phyloP scores from a whole-genome alignment of 2,797 vertebrate species.

The Tragopan temminckii region DNA sequence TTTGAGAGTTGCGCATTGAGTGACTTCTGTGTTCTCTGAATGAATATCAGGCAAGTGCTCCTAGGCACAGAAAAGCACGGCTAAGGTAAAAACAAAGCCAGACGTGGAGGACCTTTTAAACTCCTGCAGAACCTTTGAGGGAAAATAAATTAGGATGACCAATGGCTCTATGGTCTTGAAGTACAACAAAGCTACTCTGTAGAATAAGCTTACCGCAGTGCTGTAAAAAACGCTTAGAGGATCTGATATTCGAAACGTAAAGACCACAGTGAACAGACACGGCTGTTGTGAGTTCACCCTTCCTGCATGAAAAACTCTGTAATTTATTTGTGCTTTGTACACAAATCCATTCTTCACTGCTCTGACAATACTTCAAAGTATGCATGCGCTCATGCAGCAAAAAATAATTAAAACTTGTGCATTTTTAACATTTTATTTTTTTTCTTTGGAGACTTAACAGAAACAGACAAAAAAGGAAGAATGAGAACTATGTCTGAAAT shows the following conservation, averaged over 20 bases:
- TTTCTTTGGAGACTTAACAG: not conserved
- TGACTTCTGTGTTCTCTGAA: not conserved
- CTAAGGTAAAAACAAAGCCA: not conserved
- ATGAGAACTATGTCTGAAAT: not conserved
- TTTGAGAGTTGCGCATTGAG: not conserved
- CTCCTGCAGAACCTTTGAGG: not conserved
- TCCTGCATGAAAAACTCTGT: not conserved
- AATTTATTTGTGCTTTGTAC: not conserved
- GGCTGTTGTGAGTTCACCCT: not conserved
- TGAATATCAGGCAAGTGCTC: not conserved
- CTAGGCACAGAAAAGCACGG: not conserved
- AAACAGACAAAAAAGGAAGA: not conserved
- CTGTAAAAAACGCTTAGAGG: not conserved
- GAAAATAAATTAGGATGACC: not conserved
- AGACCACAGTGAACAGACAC: not conserved
- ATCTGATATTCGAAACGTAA: not conserved
- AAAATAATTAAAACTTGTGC: not conserved
- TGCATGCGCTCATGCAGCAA: rapidly evolving
- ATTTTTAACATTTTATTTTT: not conserved
- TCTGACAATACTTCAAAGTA: not conserved
- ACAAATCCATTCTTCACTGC: rapidly evolving
- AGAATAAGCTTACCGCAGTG: not conserved
- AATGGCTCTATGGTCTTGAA: not conserved
- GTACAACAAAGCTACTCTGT: not conserved
- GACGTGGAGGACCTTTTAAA: not conserved